phyloP scores from a whole-genome alignment of 2,113 vertebrate genomes.

The Amphiprion percula region DNA sequence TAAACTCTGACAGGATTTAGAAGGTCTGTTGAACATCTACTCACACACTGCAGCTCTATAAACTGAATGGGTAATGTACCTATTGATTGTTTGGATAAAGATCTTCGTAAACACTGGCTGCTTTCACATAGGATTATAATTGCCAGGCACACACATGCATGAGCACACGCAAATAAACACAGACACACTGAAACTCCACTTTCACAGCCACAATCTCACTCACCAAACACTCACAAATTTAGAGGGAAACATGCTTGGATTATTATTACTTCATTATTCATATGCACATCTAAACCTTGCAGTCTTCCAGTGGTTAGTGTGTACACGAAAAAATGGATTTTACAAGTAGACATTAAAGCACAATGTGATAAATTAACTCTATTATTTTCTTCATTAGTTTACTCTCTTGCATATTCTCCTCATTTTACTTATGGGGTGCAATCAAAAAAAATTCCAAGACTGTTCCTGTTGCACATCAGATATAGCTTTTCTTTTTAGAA shows the following conservation, averaged over 20 bases:
- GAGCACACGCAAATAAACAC: neutral
- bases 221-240: neutral
- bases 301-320: neutral
- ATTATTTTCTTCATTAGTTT: neutral
- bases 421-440: too few relatives aligned
- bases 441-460: too few relatives aligned
- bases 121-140: conserved; percentile 20
- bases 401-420: too few relatives aligned
- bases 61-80: conserved; percentile 47
- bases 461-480: too few relatives aligned
- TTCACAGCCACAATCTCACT: neutral
- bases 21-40: conserved; percentile 27
- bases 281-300: neutral
- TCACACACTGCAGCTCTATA: conserved; percentile 31
- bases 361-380: neutral
- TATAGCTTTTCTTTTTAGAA: too few relatives aligned
- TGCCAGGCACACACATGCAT: conserved; percentile 18
- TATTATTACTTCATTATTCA: neutral
- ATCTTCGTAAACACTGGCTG: conserved; percentile 45
- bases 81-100: conserved; percentile 40
- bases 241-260: neutral
- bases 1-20: conserved; percentile 18
- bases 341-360: neutral
- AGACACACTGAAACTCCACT: neutral
- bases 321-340: neutral